Evolutionary conservation across 2,888 invertebrate genomes (phyloP), one percentile per base, ranked within the genome.

Genomic region (Microchrysa polita): DNA sequence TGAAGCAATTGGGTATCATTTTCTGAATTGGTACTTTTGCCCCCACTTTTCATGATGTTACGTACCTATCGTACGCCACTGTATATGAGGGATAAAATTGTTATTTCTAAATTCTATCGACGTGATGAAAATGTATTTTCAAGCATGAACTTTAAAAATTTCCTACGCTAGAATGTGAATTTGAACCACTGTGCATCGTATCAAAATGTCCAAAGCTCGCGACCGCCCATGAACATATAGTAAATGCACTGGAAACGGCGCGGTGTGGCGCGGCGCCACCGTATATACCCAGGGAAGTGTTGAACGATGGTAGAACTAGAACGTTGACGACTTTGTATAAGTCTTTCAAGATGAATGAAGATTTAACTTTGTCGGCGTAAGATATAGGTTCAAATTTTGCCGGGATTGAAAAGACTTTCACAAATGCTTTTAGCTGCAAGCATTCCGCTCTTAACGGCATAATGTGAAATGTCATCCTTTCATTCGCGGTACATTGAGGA

Each of bases 401-500:
- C 0, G 91, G 89, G 0, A 0, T 87, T 88, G 71, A 89, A 82
- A 23, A 98, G 88, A 2, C 92, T 90, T 74, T 97, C 95, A 83
- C 93, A 90, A 0, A 93, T 92, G 78, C 95, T 90, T 85, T 99
- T 99, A 0, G 98, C 98, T 0, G 98, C 99, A 57, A 98, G 81
- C 92, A 98, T 97, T 72, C 96, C 93, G 84, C 96, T 97, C 87
- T 98, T 98, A 96, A 99, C 98, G 2, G 99, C 99, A 81, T 96
- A 97, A 83, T 99, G 98, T 0, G 97, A n/a, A n/a, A n/a, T n/a
- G n/a, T n/a, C n/a, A 97, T 74, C 97, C 97, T 85, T 97, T 97
- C 78, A 98, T 94, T 84, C 98, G 93, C 0, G 98, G 97, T 60
- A 98, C 96, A 85, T 99, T 99, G 80, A 99, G 88, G 83, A 96